Evolutionary conservation across 2,797 vertebrate genomes (phyloP).

Genomic region (Varecia variegata): DNA sequence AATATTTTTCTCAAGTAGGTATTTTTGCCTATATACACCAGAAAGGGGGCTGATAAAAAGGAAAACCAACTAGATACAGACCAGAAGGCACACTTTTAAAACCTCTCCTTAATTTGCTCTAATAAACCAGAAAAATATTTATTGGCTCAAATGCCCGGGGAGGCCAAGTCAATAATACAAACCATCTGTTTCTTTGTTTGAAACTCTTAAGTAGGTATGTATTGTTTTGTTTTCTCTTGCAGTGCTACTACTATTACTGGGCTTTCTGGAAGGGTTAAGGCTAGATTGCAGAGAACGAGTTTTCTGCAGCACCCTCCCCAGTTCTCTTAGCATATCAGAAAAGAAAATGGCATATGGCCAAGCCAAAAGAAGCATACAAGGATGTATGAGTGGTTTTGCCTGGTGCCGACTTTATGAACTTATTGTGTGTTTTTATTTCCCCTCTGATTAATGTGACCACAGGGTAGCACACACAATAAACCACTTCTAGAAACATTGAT

Average conservation of each 20-base stretch:
- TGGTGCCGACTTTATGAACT: background rate
- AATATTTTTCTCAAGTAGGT: background rate
- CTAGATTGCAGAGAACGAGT: background rate
- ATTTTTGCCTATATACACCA: background rate
- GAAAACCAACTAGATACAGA: background rate
- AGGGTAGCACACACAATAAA: background rate
- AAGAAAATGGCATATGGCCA: background rate
- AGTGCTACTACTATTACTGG: background rate
- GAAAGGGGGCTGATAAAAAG: background rate
- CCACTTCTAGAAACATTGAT: background rate
- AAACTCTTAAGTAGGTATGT: background rate
- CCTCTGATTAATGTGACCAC: background rate
- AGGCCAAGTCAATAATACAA: background rate
- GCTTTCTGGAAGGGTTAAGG: background rate
- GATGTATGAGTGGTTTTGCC: background rate
- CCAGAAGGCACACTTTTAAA: background rate
- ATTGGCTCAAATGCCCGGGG: background rate
- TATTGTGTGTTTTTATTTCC: background rate
- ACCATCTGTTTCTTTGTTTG: background rate
- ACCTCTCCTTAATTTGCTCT: background rate
- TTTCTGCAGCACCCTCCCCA: background rate
- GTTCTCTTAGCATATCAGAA: background rate
- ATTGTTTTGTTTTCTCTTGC: background rate
- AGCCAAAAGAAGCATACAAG: background rate
- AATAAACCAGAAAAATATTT: background rate